Evolutionary conservation across 2,113 vertebrate species (phyloP), one percentile per base, ranked within the genome.

Genomic region (Amphiprion percula): DNA sequence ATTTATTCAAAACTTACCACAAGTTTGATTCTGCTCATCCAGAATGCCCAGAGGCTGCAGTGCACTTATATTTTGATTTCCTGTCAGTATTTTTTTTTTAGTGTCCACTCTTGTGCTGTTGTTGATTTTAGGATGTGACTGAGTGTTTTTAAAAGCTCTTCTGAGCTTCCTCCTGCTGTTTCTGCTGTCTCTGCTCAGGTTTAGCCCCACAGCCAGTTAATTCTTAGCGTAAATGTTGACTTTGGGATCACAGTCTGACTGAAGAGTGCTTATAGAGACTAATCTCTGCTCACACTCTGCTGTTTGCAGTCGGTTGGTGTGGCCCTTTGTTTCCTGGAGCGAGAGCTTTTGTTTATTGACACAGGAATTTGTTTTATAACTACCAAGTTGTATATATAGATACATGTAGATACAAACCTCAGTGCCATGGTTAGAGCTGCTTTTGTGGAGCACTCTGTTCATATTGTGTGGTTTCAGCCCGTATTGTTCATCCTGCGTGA

Each of bases 191-290:
- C 23, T 54, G 74, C 66, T 76, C 62, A 53, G 47, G 4, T 59
- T 41, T 23, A 50, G 62, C 21, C 58, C 55, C 5, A 19, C 49
- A 69, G 59, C 33, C 46, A 74, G 52, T 54, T 60, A 39, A 14
- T 19, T 47, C 52, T 67, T 10, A 28, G 59, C 64, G 60, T 74
- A 68, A 84, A 81, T 89, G 61, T 86, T 91, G 82, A 89, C 77
- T 83, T 17, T 77, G 50, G 71, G 80, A 61, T 86, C 71, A 24
- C 23, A 52, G 44, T 72, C 63, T 53, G 39, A 47, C 39, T 53
- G 33, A 68, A 67, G 47, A 24, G 33, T n/a, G 60, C 10, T 75
- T 60, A 62, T 4, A 21, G 44, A 10, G 10, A 21, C 12, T 69
- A 62, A 82, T 82, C 80, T 71, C 66, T 79, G 68, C 55, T 74